phyloP scores from a whole-genome alignment of 2,797 vertebrate species.

The Galago senegalensis region DNA sequence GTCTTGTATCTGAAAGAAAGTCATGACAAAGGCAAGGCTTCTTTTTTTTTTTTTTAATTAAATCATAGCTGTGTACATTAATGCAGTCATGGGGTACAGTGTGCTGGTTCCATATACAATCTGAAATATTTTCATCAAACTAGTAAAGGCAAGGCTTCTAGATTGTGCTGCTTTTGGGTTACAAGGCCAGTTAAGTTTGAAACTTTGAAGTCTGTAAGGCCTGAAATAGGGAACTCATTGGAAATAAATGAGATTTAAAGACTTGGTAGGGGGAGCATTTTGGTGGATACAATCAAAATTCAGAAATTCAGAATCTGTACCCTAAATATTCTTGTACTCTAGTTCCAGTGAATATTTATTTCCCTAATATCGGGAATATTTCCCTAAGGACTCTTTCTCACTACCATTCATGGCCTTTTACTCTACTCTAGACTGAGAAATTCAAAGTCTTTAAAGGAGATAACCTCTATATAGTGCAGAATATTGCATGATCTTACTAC shows the following conservation, averaged over 20 bases:
- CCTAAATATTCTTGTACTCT: background rate
- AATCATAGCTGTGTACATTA: no score
- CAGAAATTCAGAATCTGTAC: background rate
- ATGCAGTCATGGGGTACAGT: no score
- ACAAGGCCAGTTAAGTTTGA: background rate
- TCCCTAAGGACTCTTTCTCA: background rate
- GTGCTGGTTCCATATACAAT: no score
- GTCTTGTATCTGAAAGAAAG: background rate
- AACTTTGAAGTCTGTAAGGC: background rate
- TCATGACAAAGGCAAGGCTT: background rate
- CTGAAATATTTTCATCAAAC: no score
- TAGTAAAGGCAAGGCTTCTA: background rate
- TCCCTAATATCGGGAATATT: background rate
- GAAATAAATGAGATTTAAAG: background rate
- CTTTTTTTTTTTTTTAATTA: background rate
- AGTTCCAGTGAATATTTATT: background rate
- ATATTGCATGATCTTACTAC: background rate
- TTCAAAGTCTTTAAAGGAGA: background rate
- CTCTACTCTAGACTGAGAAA: background rate
- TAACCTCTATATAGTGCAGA: background rate
- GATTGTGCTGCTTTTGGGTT: background rate
- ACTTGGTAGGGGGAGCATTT: background rate
- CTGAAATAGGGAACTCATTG: background rate
- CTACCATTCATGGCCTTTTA: background rate
- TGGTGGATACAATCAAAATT: background rate